These are phyloP conservation scores for Phyllotreta striolata DNA, from an alignment of 2,888 invertebrate species.

Conservation along the genomic window DNA sequence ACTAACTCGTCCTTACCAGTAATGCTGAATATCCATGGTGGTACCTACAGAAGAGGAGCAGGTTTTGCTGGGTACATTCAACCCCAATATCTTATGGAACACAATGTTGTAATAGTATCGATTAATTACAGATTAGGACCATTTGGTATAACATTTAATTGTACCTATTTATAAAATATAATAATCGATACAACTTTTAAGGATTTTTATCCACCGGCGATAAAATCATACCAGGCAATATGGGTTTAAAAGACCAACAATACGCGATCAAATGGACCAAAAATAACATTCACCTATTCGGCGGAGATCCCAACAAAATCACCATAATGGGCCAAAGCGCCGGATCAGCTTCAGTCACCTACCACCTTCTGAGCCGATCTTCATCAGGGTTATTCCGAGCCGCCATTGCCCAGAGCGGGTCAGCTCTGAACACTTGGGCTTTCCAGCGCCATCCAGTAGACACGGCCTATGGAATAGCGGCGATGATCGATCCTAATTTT, in stretches of 20 bases:
- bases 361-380: constrained; percentile 37
- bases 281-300: constrained; percentile 47
- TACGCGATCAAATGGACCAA: constrained; percentile 47
- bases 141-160: constrained; percentile 39
- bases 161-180: neutral
- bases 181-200: constrained; percentile 18
- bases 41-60: constrained; percentile 38
- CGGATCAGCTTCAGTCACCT: constrained; percentile 51
- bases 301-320: constrained; percentile 48
- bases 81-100: constrained; percentile 26
- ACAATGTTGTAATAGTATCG: constrained; percentile 43
- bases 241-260: constrained; percentile 52
- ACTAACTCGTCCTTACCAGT: constrained; percentile 41
- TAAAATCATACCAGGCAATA: constrained; percentile 48
- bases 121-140: constrained; percentile 47
- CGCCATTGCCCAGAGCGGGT: constrained; percentile 48
- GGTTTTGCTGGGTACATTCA: constrained; percentile 11
- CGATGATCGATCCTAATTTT: constrained; percentile 36
- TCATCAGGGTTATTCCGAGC: constrained; percentile 42
- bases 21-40: constrained; percentile 47
- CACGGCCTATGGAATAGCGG: constrained; percentile 46
- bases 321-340: constrained; percentile 52
- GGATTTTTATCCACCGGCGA: constrained; percentile 51
- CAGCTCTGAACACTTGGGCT: constrained; percentile 46
- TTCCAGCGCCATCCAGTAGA: constrained; percentile 45